Percentiles rank a stretch among this genome's conserved stretches.
Evolutionary conservation across 35 echinoderm and acorn worm genomes (phyloP).

Genomic region (Lytechinus variegatus): DNA sequence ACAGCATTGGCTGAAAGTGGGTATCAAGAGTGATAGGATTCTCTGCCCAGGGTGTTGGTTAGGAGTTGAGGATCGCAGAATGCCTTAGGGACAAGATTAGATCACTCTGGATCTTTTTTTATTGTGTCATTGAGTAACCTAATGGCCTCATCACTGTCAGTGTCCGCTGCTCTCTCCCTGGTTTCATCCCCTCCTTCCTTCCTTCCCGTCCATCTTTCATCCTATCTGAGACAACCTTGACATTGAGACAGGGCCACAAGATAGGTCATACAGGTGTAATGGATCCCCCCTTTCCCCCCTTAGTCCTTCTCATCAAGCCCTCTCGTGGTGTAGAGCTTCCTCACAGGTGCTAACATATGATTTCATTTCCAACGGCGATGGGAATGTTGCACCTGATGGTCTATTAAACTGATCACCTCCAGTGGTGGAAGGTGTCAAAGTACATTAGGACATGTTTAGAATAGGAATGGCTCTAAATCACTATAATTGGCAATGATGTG

Average conservation of each 20-base stretch:
- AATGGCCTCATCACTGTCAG: not conserved
- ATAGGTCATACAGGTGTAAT: constrained; percentile 25
- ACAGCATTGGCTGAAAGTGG: not conserved
- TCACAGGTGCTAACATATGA: not conserved
- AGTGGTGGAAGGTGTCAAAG: not conserved
- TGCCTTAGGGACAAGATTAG: not conserved
- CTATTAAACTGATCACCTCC: not conserved
- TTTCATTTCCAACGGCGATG: not conserved
- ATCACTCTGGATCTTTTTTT: not conserved
- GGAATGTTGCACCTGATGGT: not conserved
- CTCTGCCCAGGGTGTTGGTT: not conserved
- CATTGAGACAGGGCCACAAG: not conserved
- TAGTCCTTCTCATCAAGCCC: not conserved
- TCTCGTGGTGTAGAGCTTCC: not conserved
- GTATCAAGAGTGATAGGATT: not conserved
- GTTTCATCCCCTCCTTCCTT: not conserved
- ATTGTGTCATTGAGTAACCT: constrained; percentile 4
- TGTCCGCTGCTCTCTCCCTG: not conserved
- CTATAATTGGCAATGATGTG: not conserved
- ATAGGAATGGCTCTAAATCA: no score
- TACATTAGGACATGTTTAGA: no score
- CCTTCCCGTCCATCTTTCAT: constrained; percentile 21
- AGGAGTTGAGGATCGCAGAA: not conserved
- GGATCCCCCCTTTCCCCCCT: not conserved
- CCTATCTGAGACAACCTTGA: not conserved